A percentile compares a stretch with the other conserved stretches of the same genome.
Evolutionary conservation across 2,797 vertebrate species (phyloP).

Genomic region (Silurus lanzhouensis): DNA sequence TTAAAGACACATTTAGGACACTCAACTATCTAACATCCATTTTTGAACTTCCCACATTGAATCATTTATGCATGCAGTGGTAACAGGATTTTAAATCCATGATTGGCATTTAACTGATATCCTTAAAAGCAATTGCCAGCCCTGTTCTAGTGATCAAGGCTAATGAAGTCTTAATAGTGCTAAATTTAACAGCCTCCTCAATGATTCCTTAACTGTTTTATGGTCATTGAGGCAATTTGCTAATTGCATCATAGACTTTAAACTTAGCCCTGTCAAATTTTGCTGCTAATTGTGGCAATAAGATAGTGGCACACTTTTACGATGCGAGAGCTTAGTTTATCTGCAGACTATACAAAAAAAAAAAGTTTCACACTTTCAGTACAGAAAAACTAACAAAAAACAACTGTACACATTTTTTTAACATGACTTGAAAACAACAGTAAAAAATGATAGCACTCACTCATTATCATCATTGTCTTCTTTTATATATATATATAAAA

Average conservation of each 20-base stretch:
- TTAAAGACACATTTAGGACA: conserved; percentile 15
- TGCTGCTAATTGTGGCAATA: conserved; percentile 66
- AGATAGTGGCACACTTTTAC: conserved; percentile 50
- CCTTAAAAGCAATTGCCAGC: conserved; percentile 60
- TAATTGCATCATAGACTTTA: conserved; percentile 79
- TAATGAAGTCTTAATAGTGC: conserved; percentile 82
- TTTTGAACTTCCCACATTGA: conserved; percentile 32
- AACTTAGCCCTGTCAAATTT: conserved; percentile 66
- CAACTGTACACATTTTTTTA: conserved; percentile 4
- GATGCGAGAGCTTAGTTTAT: conserved; percentile 30
- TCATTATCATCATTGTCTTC: background rate
- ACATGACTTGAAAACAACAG: background rate
- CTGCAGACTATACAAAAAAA: conserved; percentile 18
- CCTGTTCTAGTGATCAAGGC: conserved; percentile 70
- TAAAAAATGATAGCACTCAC: background rate
- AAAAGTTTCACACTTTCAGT: conserved; percentile 6
- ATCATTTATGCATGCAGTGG: conserved; percentile 44
- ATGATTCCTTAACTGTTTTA: conserved; percentile 83
- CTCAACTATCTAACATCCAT: background rate
- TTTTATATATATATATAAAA: too few relatives aligned
- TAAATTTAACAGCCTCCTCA: conserved; percentile 74
- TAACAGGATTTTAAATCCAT: conserved; percentile 31
- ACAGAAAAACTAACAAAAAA: background rate
- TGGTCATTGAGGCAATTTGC: conserved; percentile 73
- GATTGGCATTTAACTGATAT: conserved; percentile 57